Evolutionary conservation across 2,888 invertebrate species (phyloP).

Genomic region (Hoplodrina ambigua): DNA sequence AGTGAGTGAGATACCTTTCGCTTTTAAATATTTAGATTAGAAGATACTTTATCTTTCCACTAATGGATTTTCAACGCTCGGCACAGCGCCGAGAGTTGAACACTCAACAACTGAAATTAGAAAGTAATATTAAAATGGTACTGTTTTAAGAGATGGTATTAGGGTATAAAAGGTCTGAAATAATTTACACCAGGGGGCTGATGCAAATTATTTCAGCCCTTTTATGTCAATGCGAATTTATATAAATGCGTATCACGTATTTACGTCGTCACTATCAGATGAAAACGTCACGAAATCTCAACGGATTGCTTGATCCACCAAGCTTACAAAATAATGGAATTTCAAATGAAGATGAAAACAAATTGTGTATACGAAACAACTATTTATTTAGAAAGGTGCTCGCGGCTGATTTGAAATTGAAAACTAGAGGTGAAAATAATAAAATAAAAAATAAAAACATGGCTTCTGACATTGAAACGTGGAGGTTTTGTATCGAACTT

Average conservation of each 20-base stretch:
- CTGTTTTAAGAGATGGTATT: too few species aligned
- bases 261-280: not conserved
- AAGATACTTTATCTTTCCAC: too few species aligned
- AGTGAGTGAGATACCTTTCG: too few species aligned
- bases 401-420: not conserved
- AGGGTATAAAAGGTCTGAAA: too few species aligned
- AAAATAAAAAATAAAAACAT: not conserved
- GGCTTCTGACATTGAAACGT: not conserved
- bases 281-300: slow-evolving; percentile 12
- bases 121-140: too few species aligned
- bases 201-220: not conserved
- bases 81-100: too few species aligned
- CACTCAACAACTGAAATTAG: too few species aligned
- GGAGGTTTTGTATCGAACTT: not conserved
- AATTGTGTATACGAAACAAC: slow-evolving; percentile 17
- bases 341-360: slow-evolving; percentile 24
- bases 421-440: not conserved
- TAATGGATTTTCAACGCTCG: too few species aligned
- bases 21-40: too few species aligned
- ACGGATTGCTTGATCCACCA: slow-evolving; percentile 12
- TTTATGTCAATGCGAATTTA: not conserved
- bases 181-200: too few species aligned
- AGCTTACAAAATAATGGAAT: slow-evolving; percentile 39
- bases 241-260: not conserved
- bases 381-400: slow-evolving; percentile 5